A percentile compares a stretch with the other conserved stretches of the same genome.
phyloP scores from a whole-genome alignment of 2,797 vertebrate species.

The Phataginus tetradactyla region DNA sequence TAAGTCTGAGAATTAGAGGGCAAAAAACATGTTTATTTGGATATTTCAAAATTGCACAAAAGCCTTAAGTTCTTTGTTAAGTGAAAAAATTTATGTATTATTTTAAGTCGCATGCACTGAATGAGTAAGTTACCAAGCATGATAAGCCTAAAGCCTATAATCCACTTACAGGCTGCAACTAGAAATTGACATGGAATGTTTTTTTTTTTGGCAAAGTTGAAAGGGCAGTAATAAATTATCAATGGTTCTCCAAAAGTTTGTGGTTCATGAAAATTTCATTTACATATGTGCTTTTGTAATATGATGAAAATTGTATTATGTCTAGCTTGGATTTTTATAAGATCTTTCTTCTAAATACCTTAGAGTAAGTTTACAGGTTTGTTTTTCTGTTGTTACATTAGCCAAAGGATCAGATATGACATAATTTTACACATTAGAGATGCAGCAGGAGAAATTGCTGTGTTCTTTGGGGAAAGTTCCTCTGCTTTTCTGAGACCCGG shows the following conservation, averaged over 20 bases:
- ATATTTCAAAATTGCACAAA: background rate
- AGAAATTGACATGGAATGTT: background rate
- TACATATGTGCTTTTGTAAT: background rate
- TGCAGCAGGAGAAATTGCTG: background rate
- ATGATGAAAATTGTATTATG: background rate
- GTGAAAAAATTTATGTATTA: background rate
- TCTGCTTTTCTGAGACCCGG: background rate
- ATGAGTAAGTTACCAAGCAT: background rate
- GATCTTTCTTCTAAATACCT: background rate
- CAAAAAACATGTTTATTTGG: conserved; percentile 10
- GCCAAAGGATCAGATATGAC: background rate
- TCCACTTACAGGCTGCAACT: background rate
- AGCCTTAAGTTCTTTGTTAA: background rate
- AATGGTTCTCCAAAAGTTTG: background rate
- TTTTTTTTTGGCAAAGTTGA: background rate
- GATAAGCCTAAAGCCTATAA: background rate
- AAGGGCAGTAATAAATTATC: background rate
- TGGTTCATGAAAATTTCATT: background rate
- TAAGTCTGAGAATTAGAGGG: background rate
- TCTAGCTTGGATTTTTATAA: background rate
- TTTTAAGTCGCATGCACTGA: background rate
- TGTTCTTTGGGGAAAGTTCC: background rate
- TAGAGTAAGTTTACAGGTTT: background rate
- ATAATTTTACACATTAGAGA: background rate
- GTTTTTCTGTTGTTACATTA: background rate